Evolutionary conservation across 2,797 vertebrate genomes (phyloP), one percentile per base, ranked within the genome.

Genomic region (Sparus aurata): DNA sequence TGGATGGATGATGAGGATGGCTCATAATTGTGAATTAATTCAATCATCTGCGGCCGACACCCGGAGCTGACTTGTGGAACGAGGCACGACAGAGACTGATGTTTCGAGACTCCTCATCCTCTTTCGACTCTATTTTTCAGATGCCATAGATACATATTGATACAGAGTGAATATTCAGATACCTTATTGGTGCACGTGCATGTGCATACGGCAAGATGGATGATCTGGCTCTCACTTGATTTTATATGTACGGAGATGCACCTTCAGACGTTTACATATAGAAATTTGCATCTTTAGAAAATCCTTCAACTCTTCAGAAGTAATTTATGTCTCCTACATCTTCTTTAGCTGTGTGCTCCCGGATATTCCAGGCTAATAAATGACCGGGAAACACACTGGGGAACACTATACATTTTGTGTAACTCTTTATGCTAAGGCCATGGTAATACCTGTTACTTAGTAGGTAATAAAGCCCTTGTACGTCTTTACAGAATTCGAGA

Each of bases 11-110:
- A 87, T 91, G 88, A 89, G 68, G 72, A 84, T 85, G 55, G 23
- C 59, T 89, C 85, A 77, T 93, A 91, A 95, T 93, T 92, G 87
- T 80, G 79, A 90, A 92, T 89, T 92, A 89, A 94, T 94, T 92
- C 87, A 80, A 80, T 94, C 90, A 92, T 92, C 87, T 85, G 69
- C 85, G 84, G 80, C 75, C 76, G 83, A 91, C 86, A 91, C 82
- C 77, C 18, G 22, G 68, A 85, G 85, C 81, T 65, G 65, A 80
- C 59, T 88, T 59, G 43, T 23, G 52, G 79, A 85, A 85, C 30
- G 3, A 86, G 73, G 58, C 62, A 57, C 75, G 65, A 62, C 41
- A n/a, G 34, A 87, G 69, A 78, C 49, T 53, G 54, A 79, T 85
- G 69, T 73, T 83, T 85, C 72, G 23, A 82, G 52, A 81, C 58